A percentile compares a stretch with the other conserved stretches of the same genome.
These are phyloP conservation scores for Seriola quinqueradiata DNA, from an alignment of 2,113 vertebrate species.

Conservation along the genomic window DNA sequence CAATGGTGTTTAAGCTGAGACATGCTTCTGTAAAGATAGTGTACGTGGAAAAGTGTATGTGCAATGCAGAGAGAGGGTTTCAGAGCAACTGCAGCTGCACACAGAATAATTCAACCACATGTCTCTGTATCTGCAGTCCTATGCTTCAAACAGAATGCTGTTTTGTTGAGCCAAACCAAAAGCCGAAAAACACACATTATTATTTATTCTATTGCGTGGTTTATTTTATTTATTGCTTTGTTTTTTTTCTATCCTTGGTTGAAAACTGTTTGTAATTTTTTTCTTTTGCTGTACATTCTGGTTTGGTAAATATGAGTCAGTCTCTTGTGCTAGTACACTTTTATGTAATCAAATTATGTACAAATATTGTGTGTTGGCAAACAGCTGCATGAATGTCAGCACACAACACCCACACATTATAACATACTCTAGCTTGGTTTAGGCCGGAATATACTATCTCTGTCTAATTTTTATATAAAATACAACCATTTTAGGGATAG, in stretches of 20 bases:
- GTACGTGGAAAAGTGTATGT: background rate
- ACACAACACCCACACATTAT: slow-evolving; percentile 4
- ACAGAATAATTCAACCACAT: background rate
- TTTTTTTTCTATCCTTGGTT: background rate
- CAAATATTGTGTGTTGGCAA: slow-evolving; percentile 18
- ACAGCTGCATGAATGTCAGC: background rate
- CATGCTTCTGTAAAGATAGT: background rate
- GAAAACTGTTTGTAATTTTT: background rate
- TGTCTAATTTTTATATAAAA: background rate
- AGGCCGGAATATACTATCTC: background rate
- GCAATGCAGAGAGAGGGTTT: background rate
- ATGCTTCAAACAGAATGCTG: slow-evolving; percentile 1
- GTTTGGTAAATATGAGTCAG: background rate
- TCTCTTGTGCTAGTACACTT: background rate
- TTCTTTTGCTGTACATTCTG: background rate
- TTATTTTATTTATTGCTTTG: slow-evolving; percentile 5
- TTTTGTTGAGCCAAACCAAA: background rate
- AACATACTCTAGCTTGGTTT: background rate
- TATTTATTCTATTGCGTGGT: slow-evolving; percentile 8
- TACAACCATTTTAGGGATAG: background rate
- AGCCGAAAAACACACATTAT: background rate
- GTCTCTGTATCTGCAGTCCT: background rate
- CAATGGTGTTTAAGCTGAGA: background rate
- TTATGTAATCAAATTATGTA: background rate
- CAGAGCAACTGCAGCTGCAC: background rate